Evolutionary conservation across 2,888 invertebrate species (phyloP), one percentile per base, ranked within the genome.

Genomic region (Parthenolecanium corni): DNA sequence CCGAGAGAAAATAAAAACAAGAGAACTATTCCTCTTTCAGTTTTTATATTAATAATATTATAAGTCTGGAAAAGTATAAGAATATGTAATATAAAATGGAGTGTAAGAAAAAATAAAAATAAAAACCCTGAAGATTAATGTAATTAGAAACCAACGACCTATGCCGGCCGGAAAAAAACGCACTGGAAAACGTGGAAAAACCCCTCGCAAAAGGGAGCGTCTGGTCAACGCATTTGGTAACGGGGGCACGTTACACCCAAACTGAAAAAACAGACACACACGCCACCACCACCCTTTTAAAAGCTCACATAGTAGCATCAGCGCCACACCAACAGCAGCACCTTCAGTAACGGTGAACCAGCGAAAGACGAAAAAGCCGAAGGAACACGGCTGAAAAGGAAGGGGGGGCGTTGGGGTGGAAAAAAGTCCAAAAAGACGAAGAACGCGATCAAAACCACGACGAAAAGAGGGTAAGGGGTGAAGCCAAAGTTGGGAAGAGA

Each of bases 131-230:
- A 44, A n/a, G 20, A 31, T 31, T 31, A 31, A 44, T 18, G 20
- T 20, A 44, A 44, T 44, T 44, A 44, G 31, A 31, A 44, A 44
- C 6, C 46, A 44, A 49, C 23, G 23, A 23, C 23, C 23, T 12
- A 52, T 25, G 52, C 31, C 52, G 52, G 52, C 31, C 52, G 52
- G 52, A 52, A 52, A 52, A 51, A 18, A 20, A 20, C 23, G 52
- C 36, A 36, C 52, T 52, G n/a, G 31, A 52, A 52, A 44, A 52
- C 52, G 52, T 52, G 52, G 31, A 36, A 36, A 52, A 52, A 9
- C 52, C 51, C 52, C 24, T 25, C 36, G 14, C 3, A 52, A 52
- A 21, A n/a, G 31, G 52, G 52, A 52, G 20, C 36, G 52, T 52
- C 52, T 52, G 52, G 52, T 31, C 31, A 25, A 52, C 21, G 36